These are phyloP conservation scores for Coregonus clupeaformis DNA, from an alignment of 2,113 vertebrate species.

Conservation along the genomic window DNA sequence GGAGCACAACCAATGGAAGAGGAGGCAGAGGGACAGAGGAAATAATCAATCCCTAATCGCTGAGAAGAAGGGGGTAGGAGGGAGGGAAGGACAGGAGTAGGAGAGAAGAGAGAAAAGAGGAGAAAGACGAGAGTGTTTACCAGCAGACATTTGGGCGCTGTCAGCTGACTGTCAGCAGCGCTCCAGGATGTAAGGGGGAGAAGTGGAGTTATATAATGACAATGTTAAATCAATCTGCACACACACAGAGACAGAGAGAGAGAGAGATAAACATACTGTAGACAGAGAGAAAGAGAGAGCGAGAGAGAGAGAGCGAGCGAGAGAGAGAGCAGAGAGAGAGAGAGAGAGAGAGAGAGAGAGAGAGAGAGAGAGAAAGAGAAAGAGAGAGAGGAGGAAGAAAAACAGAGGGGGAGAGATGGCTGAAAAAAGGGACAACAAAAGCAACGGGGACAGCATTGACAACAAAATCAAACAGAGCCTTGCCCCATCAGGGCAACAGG, in stretches of 20 bases:
- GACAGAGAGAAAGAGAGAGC: conserved; percentile 10
- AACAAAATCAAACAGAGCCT: conserved; percentile 43
- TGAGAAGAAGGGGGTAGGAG: conserved; percentile 41
- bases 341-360: conserved; percentile 21
- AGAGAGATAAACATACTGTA: too few relatives aligned
- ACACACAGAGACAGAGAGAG: conserved; percentile 41
- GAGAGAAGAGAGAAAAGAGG: conserved; percentile 35
- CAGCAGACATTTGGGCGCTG: conserved; percentile 68
- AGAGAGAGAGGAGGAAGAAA: conserved; percentile 55
- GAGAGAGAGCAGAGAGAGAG: conserved; percentile 17
- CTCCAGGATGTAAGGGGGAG: conserved; percentile 63
- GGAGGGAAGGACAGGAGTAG: conserved; percentile 31
- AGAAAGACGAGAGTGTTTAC: conserved; percentile 66
- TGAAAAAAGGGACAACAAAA: background rate
- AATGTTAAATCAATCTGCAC: conserved; percentile 54
- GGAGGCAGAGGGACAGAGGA: conserved; percentile 66
- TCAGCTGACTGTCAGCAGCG: conserved; percentile 69
- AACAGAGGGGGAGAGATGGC: conserved; percentile 10
- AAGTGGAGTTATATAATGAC: conserved; percentile 69
- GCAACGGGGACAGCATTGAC: conserved; percentile 41
- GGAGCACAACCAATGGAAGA: conserved; percentile 66
- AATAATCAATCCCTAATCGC: conserved; percentile 74
- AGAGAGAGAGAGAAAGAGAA: conserved; percentile 10
- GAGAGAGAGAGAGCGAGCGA: conserved; percentile 43
- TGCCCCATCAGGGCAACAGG: conserved; percentile 23